Conservation (phyloP, 1,140 invertebrate species). For the Diorhabda elongata region DNA sequence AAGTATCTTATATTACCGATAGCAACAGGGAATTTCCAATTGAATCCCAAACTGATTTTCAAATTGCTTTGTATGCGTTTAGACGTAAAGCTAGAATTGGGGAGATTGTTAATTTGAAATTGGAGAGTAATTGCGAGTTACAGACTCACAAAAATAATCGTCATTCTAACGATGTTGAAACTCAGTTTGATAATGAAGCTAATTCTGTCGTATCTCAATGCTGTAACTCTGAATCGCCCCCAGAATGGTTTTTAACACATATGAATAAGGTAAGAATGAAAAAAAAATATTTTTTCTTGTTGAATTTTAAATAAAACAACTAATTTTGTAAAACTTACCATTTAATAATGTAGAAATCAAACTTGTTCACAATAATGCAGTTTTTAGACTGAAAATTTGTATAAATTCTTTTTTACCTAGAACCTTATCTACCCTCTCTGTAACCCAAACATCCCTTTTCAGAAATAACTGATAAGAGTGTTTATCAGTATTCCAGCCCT, state of each 20-base stretch:
- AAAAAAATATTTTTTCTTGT: too few relatives aligned
- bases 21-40: slow-evolving; percentile 41
- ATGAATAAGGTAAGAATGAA: slow-evolving; percentile 24
- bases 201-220: slow-evolving; percentile 21
- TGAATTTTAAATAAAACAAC: too few relatives aligned
- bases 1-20: slow-evolving; percentile 38
- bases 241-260: slow-evolving; percentile 43
- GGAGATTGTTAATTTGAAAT: slow-evolving; percentile 39
- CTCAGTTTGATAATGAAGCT: slow-evolving; percentile 29
- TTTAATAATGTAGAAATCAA: too few relatives aligned
- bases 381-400: too few relatives aligned
- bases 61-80: slow-evolving; percentile 41
- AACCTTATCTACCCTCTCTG: too few relatives aligned
- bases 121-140: slow-evolving; percentile 33
- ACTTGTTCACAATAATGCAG: too few relatives aligned
- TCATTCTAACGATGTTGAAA: slow-evolving; percentile 35
- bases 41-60: slow-evolving; percentile 39
- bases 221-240: slow-evolving; percentile 31
- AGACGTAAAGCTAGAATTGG: slow-evolving; percentile 37
- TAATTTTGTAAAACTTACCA: too few relatives aligned
- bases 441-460: too few relatives aligned
- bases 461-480: too few relatives aligned
- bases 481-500: too few relatives aligned
- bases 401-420: too few relatives aligned
- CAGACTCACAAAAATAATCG: slow-evolving; percentile 21